A percentile compares a stretch with the other conserved stretches of the same genome.
These are phyloP conservation scores for Tinamus major DNA, from an alignment of 2,797 vertebrate species.

Conservation along the genomic window DNA sequence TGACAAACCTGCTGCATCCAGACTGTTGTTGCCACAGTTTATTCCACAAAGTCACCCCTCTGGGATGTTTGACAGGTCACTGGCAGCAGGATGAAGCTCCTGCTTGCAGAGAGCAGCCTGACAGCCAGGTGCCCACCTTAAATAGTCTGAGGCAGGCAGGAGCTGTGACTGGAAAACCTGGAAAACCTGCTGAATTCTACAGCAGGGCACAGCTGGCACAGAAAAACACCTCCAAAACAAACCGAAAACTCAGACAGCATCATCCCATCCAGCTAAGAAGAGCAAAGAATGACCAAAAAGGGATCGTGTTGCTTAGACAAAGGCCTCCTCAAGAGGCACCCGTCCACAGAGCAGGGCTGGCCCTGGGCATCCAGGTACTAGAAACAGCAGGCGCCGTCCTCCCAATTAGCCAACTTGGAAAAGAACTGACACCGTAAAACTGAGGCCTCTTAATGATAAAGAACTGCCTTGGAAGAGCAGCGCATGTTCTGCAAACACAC, in stretches of 20 bases:
- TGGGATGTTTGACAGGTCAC: not conserved
- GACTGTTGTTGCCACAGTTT: not conserved
- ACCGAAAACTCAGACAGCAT: not conserved
- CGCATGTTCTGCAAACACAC: not conserved
- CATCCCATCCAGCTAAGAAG: not conserved
- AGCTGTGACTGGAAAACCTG: not conserved
- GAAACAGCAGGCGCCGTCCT: not conserved
- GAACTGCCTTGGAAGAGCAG: not conserved
- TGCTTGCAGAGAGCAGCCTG: not conserved
- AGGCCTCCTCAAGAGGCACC: not conserved
- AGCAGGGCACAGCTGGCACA: not conserved
- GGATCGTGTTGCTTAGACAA: not conserved
- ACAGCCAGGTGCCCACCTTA: not conserved
- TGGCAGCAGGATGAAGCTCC: not conserved
- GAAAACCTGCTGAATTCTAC: not conserved
- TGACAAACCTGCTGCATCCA: not conserved
- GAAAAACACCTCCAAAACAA: not conserved
- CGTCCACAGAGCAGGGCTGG: not conserved
- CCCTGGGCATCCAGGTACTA: not conserved
- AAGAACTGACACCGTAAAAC: not conserved
- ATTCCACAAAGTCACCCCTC: not conserved
- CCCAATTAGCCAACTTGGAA: not conserved
- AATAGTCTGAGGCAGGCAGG: not conserved
- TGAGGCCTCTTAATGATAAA: conserved; percentile 3
- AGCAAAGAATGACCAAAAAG: not conserved